phyloP scores from a whole-genome alignment of 2,888 invertebrate genomes.

The Julus scanicus region DNA sequence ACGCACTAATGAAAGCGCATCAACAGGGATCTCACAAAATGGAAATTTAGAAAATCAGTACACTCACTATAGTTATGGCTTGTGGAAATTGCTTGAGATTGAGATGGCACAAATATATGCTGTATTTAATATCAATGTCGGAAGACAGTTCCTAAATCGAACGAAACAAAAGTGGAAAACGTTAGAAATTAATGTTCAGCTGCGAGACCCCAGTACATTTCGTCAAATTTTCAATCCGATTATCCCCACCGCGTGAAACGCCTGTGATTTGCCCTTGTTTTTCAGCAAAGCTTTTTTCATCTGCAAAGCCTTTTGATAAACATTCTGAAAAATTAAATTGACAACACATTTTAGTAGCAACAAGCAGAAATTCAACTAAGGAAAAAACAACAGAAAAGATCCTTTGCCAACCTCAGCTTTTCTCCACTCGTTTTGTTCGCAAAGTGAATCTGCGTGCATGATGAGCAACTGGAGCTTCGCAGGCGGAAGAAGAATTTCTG shows the following conservation, averaged over 20 bases:
- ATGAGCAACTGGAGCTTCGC: conserved; percentile 77
- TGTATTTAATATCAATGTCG: conserved; percentile 76
- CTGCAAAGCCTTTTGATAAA: conserved; percentile 75
- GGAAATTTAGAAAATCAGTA: neutral
- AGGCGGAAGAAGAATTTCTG: conserved; percentile 72
- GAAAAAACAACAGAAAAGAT: neutral
- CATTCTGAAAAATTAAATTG: conserved; percentile 63
- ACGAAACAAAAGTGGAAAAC: conserved; percentile 50
- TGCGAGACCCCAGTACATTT: neutral
- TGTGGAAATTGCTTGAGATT: conserved; percentile 75
- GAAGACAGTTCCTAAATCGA: conserved; percentile 64
- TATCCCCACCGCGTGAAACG: conserved; percentile 54
- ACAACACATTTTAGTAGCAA: neutral
- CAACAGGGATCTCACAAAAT: neutral
- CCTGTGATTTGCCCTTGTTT: conserved; percentile 63
- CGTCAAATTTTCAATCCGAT: neutral
- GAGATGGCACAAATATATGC: conserved; percentile 76
- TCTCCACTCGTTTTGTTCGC: conserved; percentile 74
- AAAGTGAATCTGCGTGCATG: conserved; percentile 78
- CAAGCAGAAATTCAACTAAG: neutral
- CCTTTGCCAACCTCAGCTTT: conserved; percentile 72
- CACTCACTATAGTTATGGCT: conserved; percentile 69
- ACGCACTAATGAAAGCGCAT: no score
- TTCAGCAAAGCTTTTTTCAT: conserved; percentile 73
- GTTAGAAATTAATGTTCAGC: neutral